phyloP scores from a whole-genome alignment of 2,797 vertebrate genomes.

The Clarias fuscus region DNA sequence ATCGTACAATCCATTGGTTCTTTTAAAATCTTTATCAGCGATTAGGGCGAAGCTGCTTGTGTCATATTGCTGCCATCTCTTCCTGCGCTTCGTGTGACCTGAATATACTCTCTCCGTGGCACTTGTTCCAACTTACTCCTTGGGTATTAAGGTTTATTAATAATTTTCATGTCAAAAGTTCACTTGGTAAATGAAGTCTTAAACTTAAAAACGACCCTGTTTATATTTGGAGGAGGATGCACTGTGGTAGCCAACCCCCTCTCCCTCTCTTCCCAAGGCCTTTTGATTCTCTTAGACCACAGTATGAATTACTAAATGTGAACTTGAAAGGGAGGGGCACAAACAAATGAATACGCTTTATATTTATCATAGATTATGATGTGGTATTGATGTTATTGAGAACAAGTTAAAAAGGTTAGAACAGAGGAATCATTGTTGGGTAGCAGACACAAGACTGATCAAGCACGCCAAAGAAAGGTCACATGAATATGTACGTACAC shows the following conservation, averaged over 20 bases:
- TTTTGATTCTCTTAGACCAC: conserved; percentile 2
- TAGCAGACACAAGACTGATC: not conserved
- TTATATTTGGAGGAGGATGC: conserved; percentile 5
- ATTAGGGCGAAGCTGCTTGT: not conserved
- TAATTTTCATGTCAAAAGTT: conserved; percentile 35
- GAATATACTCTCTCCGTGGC: conserved; percentile 16
- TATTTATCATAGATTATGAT: not conserved
- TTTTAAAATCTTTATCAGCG: not conserved
- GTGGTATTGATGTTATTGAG: not conserved
- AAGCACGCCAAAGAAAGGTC: not conserved
- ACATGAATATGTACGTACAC: no score
- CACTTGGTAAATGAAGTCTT: conserved; percentile 33
- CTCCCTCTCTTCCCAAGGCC: not conserved
- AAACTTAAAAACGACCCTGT: conserved; percentile 18
- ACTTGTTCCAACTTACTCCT: not conserved
- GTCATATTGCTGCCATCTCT: conserved; percentile 20
- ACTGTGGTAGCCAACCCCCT: not conserved
- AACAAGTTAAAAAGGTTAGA: not conserved
- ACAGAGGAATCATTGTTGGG: not conserved
- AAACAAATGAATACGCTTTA: not conserved
- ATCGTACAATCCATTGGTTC: not conserved
- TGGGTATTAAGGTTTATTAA: conserved; percentile 33
- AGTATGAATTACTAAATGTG: not conserved
- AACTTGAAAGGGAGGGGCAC: not conserved
- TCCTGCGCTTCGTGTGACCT: conserved; percentile 32